Evolutionary conservation across 2,888 invertebrate genomes (phyloP).

Genomic region (Deilephila porcellus): DNA sequence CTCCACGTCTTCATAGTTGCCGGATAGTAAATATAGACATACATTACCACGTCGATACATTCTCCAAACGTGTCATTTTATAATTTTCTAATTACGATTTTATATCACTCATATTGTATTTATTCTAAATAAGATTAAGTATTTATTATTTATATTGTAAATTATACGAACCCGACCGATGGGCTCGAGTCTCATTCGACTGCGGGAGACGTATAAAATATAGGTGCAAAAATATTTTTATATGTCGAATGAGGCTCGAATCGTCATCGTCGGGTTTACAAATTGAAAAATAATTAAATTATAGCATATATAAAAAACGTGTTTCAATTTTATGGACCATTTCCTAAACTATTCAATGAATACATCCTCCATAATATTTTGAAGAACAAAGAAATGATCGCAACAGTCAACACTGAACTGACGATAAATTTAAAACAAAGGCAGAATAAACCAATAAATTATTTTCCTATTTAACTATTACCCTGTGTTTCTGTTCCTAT

Average conservation of each 20-base stretch:
- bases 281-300: constrained; percentile 22
- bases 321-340: background rate
- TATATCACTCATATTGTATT: constrained; percentile 62
- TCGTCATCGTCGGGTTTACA: constrained; percentile 33
- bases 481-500: too few species aligned
- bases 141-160: constrained; percentile 61
- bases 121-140: constrained; percentile 70
- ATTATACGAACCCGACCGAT: constrained; percentile 47
- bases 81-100: constrained; percentile 63
- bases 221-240: constrained; percentile 77
- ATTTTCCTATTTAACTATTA: too few species aligned
- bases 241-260: constrained; percentile 71
- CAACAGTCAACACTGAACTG: too few species aligned
- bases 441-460: too few species aligned
- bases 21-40: constrained; percentile 59
- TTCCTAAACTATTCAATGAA: background rate
- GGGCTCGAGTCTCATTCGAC: constrained; percentile 67
- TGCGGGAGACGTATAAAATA: constrained; percentile 78
- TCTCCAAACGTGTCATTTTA: constrained; percentile 55
- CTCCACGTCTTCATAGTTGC: constrained; percentile 67
- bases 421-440: too few species aligned
- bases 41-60: constrained; percentile 50
- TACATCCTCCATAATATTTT: too few species aligned
- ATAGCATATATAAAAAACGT: background rate
- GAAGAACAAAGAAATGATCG: too few species aligned